These are phyloP conservation scores for Brachionus calyciflorus DNA, from an alignment of 1,140 invertebrate species.

Conservation along the genomic window DNA sequence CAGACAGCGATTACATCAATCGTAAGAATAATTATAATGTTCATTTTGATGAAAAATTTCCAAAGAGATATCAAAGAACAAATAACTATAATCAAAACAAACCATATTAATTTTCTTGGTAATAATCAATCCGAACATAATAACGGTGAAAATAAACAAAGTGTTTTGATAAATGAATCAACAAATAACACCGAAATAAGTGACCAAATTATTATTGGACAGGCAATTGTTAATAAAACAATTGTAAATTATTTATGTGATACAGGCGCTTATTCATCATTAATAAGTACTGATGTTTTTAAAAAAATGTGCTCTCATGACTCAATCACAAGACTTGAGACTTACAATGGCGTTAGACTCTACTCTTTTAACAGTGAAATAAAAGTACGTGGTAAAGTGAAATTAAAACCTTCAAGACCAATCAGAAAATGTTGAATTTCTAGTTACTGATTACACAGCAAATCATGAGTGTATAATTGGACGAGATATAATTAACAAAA, in stretches of 20 bases:
- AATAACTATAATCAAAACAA: too few relatives aligned
- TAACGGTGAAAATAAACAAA: too few relatives aligned
- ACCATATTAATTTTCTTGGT: too few relatives aligned
- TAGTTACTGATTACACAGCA: background rate
- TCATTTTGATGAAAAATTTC: too few relatives aligned
- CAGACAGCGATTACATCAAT: too few relatives aligned
- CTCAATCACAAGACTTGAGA: background rate
- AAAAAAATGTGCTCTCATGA: background rate
- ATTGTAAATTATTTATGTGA: conserved; percentile 8
- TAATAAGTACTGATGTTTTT: background rate
- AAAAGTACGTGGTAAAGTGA: background rate
- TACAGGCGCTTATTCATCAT: background rate
- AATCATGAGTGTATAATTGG: background rate
- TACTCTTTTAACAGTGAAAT: background rate
- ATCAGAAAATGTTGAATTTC: background rate
- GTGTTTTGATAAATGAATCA: too few relatives aligned
- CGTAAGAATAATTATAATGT: too few relatives aligned
- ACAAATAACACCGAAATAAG: background rate
- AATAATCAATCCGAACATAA: too few relatives aligned
- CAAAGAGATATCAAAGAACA: too few relatives aligned
- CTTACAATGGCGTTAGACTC: background rate
- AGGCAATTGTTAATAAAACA: background rate
- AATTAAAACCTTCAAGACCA: background rate
- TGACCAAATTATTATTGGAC: background rate
- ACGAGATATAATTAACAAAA: background rate